Conservation (phyloP, 2,888 invertebrate species). For the Papilio elwesi region DNA sequence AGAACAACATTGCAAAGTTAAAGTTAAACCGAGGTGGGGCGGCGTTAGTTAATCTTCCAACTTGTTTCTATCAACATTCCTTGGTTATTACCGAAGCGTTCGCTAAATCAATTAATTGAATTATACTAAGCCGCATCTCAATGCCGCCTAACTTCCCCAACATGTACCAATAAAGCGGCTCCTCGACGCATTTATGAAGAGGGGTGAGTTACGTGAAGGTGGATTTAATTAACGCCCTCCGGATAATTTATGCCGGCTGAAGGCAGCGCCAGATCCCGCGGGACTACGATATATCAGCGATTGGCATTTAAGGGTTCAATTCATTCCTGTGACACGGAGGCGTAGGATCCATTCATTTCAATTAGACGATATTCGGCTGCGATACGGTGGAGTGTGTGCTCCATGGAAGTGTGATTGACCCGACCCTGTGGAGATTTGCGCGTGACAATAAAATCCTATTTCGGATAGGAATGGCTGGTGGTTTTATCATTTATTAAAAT, state of each 20-base stretch:
- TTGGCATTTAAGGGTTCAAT: slow-evolving; percentile 31
- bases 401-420: neutral
- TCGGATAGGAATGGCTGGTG: neutral
- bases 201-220: slow-evolving; percentile 36
- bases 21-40: no score
- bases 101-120: slow-evolving; percentile 32
- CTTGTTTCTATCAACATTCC: neutral
- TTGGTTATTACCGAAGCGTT: neutral
- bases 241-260: slow-evolving; percentile 47
- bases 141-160: slow-evolving; percentile 15
- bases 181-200: slow-evolving; percentile 36
- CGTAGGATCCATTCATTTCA: slow-evolving; percentile 11
- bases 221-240: slow-evolving; percentile 47
- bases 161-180: slow-evolving; percentile 15
- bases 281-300: slow-evolving; percentile 32
- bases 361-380: slow-evolving; percentile 5
- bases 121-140: slow-evolving; percentile 22
- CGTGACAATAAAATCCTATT: slow-evolving; percentile 12
- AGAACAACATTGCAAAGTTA: no score
- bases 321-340: slow-evolving; percentile 16
- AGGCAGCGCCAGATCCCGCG: neutral
- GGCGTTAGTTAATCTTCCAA: no score
- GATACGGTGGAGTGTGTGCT: neutral
- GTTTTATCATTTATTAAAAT: neutral
- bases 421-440: slow-evolving; percentile 4